Evolutionary conservation across 1,140 invertebrate genomes (phyloP), one percentile per base, ranked within the genome.

Genomic region (Aphelenchoides besseyi): DNA sequence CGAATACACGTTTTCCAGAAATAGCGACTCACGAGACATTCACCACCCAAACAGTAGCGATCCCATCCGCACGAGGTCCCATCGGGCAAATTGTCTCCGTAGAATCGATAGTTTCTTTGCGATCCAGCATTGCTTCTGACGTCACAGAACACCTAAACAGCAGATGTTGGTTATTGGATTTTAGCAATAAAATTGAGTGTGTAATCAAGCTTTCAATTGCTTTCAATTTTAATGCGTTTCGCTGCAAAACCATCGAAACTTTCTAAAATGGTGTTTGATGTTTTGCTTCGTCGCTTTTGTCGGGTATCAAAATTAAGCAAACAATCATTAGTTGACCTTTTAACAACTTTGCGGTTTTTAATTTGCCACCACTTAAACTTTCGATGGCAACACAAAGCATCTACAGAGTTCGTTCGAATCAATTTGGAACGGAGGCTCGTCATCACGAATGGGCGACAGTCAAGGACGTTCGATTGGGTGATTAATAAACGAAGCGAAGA

Each of bases 41-140:
- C 83, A 54, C 82, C 82, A 48, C 76, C 76, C 30, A 83, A 63
- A 70, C 82, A 83, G 68, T 79, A 83, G 48, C 82, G 77, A 59
- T 85, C 80, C 53, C 61, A 83, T 26, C 82, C 82, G 72, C 82
- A 83, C 1, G 83, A 72, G 1, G 83, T 79, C 48, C 82, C 82
- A 74, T 83, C 82, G 12, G 82, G 83, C 1, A 83, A 70, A 37
- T 82, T 82, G 63, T 83, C 82, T n/a, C 83, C 83, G 57, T 85
- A 83, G 70, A 85, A 83, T 37, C 83, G 81, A 57, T 83, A 83
- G 66, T 84, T 83, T 33, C 81, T 63, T 54, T 84, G 77, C 48
- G 67, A 57, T 48, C 80, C 81, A 41, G 41, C 70, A 18, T 52
- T 61, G 61, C 73, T 82, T 63, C 68, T 70, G 2, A 83, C 82